Evolutionary conservation across 2,113 vertebrate species (phyloP), one percentile per base, ranked within the genome.

Genomic region (Ammodytes marinus): DNA sequence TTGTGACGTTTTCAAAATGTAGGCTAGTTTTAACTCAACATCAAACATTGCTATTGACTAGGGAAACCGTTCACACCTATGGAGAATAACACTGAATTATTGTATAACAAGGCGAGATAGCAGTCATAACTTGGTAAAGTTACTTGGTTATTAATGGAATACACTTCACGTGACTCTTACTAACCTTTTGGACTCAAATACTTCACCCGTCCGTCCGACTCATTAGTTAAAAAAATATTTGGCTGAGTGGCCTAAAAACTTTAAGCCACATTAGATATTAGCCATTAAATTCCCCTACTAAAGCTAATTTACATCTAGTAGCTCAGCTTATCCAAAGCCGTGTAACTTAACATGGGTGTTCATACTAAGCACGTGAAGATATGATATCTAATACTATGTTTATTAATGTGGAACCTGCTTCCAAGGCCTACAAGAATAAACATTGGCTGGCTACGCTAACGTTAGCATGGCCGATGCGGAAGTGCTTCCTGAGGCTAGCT

Each of bases 401-500:
- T 15, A 49, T 2, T 14, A 1, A n/a, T 5, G 60, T 52, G 19
- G 68, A 63, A 27, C 27, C 27, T 27, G 27, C 14, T 80, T 52
- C 7, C 17, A n/a, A 8, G 78, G 69, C 74, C 80, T 69, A 5
- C n/a, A 4, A 10, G 17, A 39, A 5, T 13, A 2, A 27, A 39
- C 46, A 27, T 67, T 13, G 11, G 27, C 63, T 8, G 3, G 27
- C 6, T 2, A n/a, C 27, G 86, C 70, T 83, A 79, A 37, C 1
- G 45, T 63, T 88, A 85, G 77, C 83, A 1, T 78, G 53, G 54
- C 70, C 17, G 4, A 90, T 59, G 72, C 89, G 91, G 92, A 92
- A 90, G 89, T 90, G 59, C 27, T 35, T 4, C 12, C 3, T 17
- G 15, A 46, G 6, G 45, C 10, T 37, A 50, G 5, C 6, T 46